Evolutionary conservation across 2,797 vertebrate species (phyloP).

Genomic region (Myotis planiceps): DNA sequence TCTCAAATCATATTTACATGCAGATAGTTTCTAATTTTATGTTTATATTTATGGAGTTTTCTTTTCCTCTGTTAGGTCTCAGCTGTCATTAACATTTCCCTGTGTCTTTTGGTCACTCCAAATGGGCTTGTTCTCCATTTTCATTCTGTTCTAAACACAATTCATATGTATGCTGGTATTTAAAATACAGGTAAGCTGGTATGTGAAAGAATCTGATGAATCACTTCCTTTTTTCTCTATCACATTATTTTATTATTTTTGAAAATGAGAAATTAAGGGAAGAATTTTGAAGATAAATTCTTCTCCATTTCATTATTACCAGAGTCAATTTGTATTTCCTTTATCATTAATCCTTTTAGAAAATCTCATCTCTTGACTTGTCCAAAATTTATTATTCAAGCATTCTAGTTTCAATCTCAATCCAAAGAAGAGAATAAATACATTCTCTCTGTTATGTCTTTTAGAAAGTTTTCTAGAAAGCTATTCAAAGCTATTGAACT

Average conservation of each 20-base stretch:
- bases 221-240: neutral
- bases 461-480: constrained; percentile 11
- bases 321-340: constrained; percentile 30
- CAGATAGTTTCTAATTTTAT: constrained; percentile 13
- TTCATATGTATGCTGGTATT: constrained; percentile 22
- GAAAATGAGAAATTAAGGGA: constrained; percentile 30
- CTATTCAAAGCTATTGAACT: neutral
- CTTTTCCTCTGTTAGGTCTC: neutral
- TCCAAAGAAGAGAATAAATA: constrained; percentile 12
- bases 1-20: neutral
- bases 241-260: constrained; percentile 23
- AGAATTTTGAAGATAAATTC: constrained; percentile 23
- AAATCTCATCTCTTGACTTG: constrained; percentile 20
- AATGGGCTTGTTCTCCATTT: constrained; percentile 31
- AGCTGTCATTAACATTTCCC: constrained; percentile 5
- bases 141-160: neutral
- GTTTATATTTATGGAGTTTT: constrained; percentile 1
- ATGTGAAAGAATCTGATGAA: neutral
- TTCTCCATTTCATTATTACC: constrained; percentile 27
- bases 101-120: neutral
- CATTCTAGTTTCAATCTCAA: constrained; percentile 12
- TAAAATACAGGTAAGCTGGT: neutral
- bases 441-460: constrained; percentile 32
- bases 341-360: neutral
- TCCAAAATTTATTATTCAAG: neutral